Base-by-base conservation (phyloP, 2,888 invertebrate genomes). In the Buathra laborator region DNA sequence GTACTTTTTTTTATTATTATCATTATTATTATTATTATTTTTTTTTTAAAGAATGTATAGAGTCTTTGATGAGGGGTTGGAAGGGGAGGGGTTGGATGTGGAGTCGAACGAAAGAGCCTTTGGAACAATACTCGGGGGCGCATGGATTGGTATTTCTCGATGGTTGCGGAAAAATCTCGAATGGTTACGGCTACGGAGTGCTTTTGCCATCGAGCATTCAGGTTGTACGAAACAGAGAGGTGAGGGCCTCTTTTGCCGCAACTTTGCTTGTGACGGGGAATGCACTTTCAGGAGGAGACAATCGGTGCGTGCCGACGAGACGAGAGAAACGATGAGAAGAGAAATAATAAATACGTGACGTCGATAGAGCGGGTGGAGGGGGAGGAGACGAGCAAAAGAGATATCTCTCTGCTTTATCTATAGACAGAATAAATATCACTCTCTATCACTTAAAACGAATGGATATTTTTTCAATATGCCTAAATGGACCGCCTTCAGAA, bases 401-500 rank as follows among this genome's bases (percentile, higher is more conserved):
- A 24, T 51, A 64, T 53, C 64, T 37, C 48, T 82, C 59, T 29
- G 48, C 46, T 44, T 29, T 44, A 9, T 53, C 66, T 66, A 64
- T 48, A 59, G 44, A 43, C 51, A 53, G 53, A 14, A 37, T 51
- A 66, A 76, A 53, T 76, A 9, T 37, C 37, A 9, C 76, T 51
- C 82, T 87, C 89, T 88, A 89, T 90, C 89, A 89, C 90, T 90
- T 88, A 88, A 88, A 86, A 88, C 85, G 84, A 89, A 90, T 91
- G 91, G 89, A 92, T 91, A 91, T 89, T 91, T 76, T 66, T 92
- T 90, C 91, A 91, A 92, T 92, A 91, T 89, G 81, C 84, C 87
- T 86, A 89, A 91, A 91, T 90, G 92, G 89, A 89, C 82, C 70
- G 80, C 68, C 74, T 87, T 87, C 78, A 66, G 75, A 66, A 74